These are phyloP conservation scores for Cygnus buccinator DNA, from an alignment of 2,113 vertebrate species.

Conservation along the genomic window DNA sequence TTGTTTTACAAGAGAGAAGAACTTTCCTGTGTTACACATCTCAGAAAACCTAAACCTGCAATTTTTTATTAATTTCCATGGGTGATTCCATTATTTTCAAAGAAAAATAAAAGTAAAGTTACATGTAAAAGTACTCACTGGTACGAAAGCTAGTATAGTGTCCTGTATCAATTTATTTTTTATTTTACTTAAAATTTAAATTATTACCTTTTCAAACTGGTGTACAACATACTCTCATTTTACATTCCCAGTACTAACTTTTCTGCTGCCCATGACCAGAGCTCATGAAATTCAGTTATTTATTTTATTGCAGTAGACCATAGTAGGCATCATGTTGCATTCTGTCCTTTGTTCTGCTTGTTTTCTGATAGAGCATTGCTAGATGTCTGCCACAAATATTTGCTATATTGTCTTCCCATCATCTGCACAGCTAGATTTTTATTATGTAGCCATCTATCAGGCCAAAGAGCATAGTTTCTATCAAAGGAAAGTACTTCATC, in stretches of 20 bases:
- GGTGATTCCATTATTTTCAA: not conserved
- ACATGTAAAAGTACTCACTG: not conserved
- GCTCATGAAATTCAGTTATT: not conserved
- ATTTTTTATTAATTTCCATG: not conserved
- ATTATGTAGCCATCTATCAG: not conserved
- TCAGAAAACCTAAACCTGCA: not conserved
- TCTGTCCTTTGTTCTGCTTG: not conserved
- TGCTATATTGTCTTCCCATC: not conserved
- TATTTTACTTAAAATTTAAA: not conserved
- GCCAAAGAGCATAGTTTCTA: not conserved
- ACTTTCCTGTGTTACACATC: not conserved
- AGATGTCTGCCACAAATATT: not conserved
- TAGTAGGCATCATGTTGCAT: not conserved
- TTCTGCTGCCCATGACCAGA: not conserved
- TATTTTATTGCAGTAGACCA: not conserved
- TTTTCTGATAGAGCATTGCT: not conserved
- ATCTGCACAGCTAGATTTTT: not conserved
- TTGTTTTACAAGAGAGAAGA: not conserved
- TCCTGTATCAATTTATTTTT: fast-evolving
- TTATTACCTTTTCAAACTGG: not conserved
- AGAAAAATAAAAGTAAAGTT: not conserved
- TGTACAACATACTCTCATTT: not conserved
- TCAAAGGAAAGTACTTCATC: not conserved
- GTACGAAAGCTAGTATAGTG: not conserved
- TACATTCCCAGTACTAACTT: fast-evolving